These are phyloP conservation scores for Hydrocynus forskahlii DNA, from an alignment of 2,797 vertebrate species.

Conservation along the genomic window DNA sequence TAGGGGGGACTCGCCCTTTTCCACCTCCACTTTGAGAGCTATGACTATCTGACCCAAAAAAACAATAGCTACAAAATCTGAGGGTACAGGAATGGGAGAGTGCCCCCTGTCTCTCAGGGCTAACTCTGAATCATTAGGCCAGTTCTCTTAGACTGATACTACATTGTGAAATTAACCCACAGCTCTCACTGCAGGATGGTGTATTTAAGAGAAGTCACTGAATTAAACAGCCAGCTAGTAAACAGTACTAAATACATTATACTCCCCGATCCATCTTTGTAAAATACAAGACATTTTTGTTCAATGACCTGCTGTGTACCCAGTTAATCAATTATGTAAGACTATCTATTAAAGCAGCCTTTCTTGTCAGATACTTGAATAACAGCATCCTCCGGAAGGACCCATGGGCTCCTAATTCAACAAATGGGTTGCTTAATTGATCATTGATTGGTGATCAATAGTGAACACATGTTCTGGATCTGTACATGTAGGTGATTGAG, in stretches of 20 bases:
- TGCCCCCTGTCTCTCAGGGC: constrained; percentile 18
- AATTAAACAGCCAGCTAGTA: background rate
- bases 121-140: background rate
- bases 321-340: constrained; percentile 78
- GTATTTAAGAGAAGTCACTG: background rate
- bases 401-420: constrained; percentile 74
- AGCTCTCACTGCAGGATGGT: background rate
- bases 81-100: constrained; percentile 33
- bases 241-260: constrained; percentile 12
- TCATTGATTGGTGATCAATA: constrained; percentile 85
- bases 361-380: constrained; percentile 76
- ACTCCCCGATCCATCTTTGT: constrained; percentile 53
- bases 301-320: constrained; percentile 68
- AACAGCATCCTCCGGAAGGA: constrained; percentile 66
- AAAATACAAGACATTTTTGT: constrained; percentile 65
- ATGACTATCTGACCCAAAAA: constrained; percentile 85
- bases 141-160: constrained; percentile 5
- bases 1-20: constrained; percentile 59
- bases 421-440: constrained; percentile 85
- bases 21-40: constrained; percentile 65
- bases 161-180: background rate
- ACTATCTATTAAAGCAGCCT: constrained; percentile 69
- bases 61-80: constrained; percentile 62
- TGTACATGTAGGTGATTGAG: constrained; percentile 79
- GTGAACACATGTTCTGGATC: constrained; percentile 78